Conservation (phyloP, 53 echinoderm and acorn worm genomes). For the Apostichopus leukothele region DNA sequence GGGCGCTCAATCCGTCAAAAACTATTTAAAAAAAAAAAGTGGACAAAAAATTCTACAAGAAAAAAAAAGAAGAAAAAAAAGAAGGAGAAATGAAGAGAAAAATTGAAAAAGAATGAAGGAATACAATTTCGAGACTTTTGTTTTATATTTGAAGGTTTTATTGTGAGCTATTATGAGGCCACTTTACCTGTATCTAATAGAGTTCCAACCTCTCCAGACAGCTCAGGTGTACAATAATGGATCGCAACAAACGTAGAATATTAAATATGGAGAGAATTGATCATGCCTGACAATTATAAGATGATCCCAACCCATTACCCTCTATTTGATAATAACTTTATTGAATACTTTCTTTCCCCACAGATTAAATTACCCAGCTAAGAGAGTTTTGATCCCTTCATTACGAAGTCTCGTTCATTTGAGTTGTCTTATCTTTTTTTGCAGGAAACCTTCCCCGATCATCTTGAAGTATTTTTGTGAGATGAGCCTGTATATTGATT, state of each 20-base stretch:
- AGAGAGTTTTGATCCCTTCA: neutral
- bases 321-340: neutral
- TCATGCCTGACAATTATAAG: neutral
- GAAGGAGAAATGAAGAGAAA: too few species aligned
- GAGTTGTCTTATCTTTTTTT: neutral
- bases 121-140: too few species aligned
- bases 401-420: neutral
- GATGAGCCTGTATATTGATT: neutral
- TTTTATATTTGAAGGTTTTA: too few species aligned
- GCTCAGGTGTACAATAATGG: neutral
- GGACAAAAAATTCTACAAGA: too few species aligned
- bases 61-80: too few species aligned
- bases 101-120: too few species aligned
- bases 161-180: too few species aligned
- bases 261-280: neutral
- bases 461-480: too few species aligned
- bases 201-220: too few species aligned
- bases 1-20: too few species aligned
- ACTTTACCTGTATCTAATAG: too few species aligned
- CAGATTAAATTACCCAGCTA: slow-evolving; percentile 8
- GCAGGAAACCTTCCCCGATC: neutral
- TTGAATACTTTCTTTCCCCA: neutral
- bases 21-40: too few species aligned
- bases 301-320: neutral
- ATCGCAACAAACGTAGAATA: neutral